phyloP scores from a whole-genome alignment of 2,888 invertebrate genomes.

The Caenorhabditis auriculariae region DNA sequence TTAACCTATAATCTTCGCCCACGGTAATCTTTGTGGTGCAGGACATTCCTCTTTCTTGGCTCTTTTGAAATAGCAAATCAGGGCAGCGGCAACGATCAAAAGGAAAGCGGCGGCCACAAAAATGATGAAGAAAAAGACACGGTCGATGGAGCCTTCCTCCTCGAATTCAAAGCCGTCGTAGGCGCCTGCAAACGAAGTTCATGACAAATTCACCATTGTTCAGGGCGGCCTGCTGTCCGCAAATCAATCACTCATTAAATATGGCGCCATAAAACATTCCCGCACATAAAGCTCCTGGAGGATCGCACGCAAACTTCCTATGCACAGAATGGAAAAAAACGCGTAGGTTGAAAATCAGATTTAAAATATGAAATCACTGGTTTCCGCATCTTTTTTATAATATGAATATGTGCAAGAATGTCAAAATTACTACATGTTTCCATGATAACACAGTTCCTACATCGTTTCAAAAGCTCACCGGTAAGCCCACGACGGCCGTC shows the following conservation, averaged over 20 bases:
- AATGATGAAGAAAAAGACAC: slow-evolving; percentile 31
- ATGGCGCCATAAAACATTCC: too few species aligned
- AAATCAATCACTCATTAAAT: too few species aligned
- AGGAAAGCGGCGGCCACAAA: slow-evolving; percentile 35
- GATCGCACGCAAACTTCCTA: too few species aligned
- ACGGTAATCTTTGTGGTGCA: background rate
- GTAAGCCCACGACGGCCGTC: slow-evolving; percentile 38
- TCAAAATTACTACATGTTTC: too few species aligned
- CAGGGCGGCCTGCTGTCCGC: too few species aligned
- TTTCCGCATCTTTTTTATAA: too few species aligned
- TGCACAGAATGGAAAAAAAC: too few species aligned
- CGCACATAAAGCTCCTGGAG: too few species aligned
- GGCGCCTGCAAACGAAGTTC: slow-evolving; percentile 22
- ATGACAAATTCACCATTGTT: too few species aligned
- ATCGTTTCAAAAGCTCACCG: slow-evolving; percentile 11
- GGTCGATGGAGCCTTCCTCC: slow-evolving; percentile 17
- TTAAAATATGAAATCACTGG: too few species aligned
- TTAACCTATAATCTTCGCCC: background rate
- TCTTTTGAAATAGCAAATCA: slow-evolving; percentile 42
- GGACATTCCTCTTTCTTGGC: slow-evolving; percentile 27
- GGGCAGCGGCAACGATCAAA: slow-evolving; percentile 29
- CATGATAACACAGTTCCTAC: too few species aligned
- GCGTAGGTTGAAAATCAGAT: too few species aligned
- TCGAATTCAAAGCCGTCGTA: slow-evolving; percentile 19
- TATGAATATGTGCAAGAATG: background rate